These are phyloP conservation scores for Drepana falcataria DNA, from an alignment of 2,888 invertebrate genomes.

Conservation along the genomic window DNA sequence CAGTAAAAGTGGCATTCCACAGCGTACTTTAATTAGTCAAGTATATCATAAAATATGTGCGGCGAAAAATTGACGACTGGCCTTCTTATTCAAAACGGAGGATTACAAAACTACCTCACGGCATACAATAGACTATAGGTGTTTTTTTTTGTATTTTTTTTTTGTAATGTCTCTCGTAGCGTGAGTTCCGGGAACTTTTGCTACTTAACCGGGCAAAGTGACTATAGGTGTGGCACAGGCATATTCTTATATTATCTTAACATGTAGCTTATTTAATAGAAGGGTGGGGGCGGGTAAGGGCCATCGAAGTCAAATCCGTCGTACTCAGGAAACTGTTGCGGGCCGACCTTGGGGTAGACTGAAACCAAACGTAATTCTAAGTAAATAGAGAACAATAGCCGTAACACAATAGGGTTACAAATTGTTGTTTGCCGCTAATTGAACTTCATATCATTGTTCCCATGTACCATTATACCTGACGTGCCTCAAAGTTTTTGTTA, in stretches of 20 bases:
- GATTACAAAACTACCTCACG: too few species aligned
- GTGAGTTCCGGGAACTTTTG: too few species aligned
- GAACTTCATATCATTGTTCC: constrained; percentile 26
- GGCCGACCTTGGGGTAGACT: constrained; percentile 51
- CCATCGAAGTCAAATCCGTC: constrained; percentile 52
- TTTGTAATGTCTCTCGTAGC: too few species aligned
- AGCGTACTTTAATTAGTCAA: too few species aligned
- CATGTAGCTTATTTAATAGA: constrained; percentile 11
- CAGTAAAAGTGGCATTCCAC: too few species aligned
- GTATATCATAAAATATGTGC: too few species aligned
- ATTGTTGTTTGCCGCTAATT: constrained; percentile 39
- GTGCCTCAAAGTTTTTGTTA: neutral
- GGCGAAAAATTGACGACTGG: too few species aligned
- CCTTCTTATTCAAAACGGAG: too few species aligned
- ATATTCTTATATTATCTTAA: neutral
- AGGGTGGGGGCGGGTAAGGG: constrained; percentile 28
- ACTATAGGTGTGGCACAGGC: neutral
- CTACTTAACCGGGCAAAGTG: too few species aligned
- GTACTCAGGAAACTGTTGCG: constrained; percentile 51
- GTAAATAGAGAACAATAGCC: constrained; percentile 16
- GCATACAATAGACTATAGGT: too few species aligned
- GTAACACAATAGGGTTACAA: constrained; percentile 29
- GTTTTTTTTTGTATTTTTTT: too few species aligned
- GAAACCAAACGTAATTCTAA: constrained; percentile 26
- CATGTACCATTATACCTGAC: constrained; percentile 1